phyloP scores from a whole-genome alignment of 2,797 vertebrate genomes.

The Periophthalmus magnuspinnatus region DNA sequence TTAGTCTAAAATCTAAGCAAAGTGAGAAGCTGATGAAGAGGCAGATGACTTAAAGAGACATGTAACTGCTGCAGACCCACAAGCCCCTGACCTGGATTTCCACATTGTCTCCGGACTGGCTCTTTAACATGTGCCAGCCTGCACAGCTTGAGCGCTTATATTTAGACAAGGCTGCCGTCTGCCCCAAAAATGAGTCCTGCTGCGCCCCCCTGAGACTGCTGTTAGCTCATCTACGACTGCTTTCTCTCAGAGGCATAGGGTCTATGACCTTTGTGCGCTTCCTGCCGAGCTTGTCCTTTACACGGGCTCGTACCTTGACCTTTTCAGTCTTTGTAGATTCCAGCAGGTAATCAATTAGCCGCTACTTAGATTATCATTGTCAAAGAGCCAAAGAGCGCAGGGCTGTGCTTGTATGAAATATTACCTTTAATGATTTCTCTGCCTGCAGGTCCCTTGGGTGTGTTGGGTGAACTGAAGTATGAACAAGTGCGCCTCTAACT shows the following conservation, averaged over 20 bases:
- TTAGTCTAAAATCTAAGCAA: background rate
- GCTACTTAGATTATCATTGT: constrained; percentile 72
- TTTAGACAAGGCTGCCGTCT: constrained; percentile 72
- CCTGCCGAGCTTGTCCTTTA: constrained; percentile 76
- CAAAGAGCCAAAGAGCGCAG: constrained; percentile 66
- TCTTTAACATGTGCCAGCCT: constrained; percentile 62
- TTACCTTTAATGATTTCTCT: constrained; percentile 68
- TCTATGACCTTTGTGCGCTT: constrained; percentile 71
- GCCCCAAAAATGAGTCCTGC: constrained; percentile 73
- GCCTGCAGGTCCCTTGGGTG: constrained; percentile 26
- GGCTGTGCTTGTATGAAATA: constrained; percentile 53
- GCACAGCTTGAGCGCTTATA: constrained; percentile 74
- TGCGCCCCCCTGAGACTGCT: constrained; percentile 63
- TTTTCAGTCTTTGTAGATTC: constrained; percentile 74
- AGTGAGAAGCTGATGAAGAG: background rate
- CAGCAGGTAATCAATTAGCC: constrained; percentile 81
- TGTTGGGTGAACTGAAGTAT: constrained; percentile 28
- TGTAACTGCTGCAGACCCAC: constrained; percentile 26
- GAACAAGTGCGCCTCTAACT: constrained; percentile 23
- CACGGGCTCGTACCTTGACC: constrained; percentile 76
- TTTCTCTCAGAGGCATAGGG: constrained; percentile 67
- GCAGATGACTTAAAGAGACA: background rate
- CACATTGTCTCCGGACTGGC: constrained; percentile 67
- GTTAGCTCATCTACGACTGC: constrained; percentile 66
- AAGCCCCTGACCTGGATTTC: constrained; percentile 68